phyloP scores from a whole-genome alignment of 1,140 invertebrate genomes.

The Caerostris darwini region DNA sequence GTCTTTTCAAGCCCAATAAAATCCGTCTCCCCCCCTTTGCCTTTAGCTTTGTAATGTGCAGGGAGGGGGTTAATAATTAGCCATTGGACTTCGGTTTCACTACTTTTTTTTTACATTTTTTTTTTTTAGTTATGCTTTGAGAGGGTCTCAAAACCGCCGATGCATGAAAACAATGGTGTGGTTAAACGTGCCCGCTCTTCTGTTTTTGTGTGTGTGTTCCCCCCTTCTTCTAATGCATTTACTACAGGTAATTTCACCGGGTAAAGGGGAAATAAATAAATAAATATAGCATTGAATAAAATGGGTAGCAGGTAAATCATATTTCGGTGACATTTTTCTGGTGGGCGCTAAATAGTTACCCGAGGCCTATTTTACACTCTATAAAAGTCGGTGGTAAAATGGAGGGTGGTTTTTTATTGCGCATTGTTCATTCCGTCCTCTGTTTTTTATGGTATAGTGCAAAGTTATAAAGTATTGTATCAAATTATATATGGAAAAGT shows the following conservation, averaged over 20 bases:
- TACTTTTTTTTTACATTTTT: background rate
- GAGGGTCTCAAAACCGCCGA: slow-evolving; percentile 8
- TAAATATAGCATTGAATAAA: background rate
- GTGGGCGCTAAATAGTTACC: background rate
- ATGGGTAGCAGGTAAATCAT: background rate
- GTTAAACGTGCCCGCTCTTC: slow-evolving; percentile 28
- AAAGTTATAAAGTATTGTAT: too few relatives aligned
- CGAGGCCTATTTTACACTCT: background rate
- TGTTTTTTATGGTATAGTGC: background rate
- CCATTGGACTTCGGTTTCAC: slow-evolving; percentile 48
- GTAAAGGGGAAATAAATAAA: background rate
- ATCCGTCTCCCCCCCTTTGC: background rate
- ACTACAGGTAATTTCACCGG: slow-evolving; percentile 30
- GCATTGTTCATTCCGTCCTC: background rate
- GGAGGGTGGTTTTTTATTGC: background rate
- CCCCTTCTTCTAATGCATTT: background rate
- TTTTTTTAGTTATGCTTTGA: too few relatives aligned
- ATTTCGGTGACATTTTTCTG: background rate
- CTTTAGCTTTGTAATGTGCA: background rate
- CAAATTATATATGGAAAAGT: too few relatives aligned
- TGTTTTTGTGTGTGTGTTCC: background rate
- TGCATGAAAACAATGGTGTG: slow-evolving; percentile 64
- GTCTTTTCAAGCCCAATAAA: slow-evolving; percentile 55
- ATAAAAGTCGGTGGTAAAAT: background rate
- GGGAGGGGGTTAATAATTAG: slow-evolving; percentile 57